These are phyloP conservation scores for Linepithema humile DNA, from an alignment of 1,140 invertebrate genomes.

Conservation along the genomic window DNA sequence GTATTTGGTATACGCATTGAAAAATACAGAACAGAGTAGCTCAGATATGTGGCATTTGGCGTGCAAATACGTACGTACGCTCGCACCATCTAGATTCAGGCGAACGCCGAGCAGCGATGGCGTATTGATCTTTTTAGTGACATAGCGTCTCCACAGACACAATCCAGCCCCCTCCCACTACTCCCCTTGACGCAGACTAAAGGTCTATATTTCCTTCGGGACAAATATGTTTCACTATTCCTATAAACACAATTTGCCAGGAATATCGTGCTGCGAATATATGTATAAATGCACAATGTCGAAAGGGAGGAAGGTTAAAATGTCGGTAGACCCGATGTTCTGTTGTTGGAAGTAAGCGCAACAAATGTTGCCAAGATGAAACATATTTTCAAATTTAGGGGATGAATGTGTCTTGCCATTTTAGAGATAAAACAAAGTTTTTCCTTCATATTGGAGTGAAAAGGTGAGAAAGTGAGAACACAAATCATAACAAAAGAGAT, in stretches of 20 bases:
- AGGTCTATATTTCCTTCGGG: conserved; percentile 84
- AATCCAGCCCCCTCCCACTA: conserved; percentile 76
- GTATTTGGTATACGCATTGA: background rate
- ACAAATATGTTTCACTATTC: conserved; percentile 83
- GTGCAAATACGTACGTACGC: conserved; percentile 66
- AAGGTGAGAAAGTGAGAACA: background rate
- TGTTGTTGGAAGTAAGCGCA: background rate
- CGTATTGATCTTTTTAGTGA: conserved; percentile 85
- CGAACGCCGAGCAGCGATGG: conserved; percentile 79
- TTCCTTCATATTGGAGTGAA: background rate
- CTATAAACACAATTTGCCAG: conserved; percentile 84
- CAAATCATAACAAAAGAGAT: background rate
- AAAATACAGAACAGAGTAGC: background rate
- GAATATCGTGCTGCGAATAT: conserved; percentile 80
- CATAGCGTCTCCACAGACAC: conserved; percentile 81
- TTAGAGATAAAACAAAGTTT: background rate
- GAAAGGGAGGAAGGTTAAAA: background rate
- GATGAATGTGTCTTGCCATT: background rate
- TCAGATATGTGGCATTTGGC: conserved; percentile 10
- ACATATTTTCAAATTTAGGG: conserved; percentile 29
- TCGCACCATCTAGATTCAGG: conserved; percentile 80
- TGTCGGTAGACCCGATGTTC: conserved; percentile 9
- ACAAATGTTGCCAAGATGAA: conserved; percentile 10
- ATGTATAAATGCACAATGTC: conserved; percentile 53
- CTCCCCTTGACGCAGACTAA: conserved; percentile 74